A percentile compares a stretch with the other conserved stretches of the same genome.
These are phyloP conservation scores for Cyclopterus lumpus DNA, from an alignment of 2,797 vertebrate genomes.

Conservation along the genomic window DNA sequence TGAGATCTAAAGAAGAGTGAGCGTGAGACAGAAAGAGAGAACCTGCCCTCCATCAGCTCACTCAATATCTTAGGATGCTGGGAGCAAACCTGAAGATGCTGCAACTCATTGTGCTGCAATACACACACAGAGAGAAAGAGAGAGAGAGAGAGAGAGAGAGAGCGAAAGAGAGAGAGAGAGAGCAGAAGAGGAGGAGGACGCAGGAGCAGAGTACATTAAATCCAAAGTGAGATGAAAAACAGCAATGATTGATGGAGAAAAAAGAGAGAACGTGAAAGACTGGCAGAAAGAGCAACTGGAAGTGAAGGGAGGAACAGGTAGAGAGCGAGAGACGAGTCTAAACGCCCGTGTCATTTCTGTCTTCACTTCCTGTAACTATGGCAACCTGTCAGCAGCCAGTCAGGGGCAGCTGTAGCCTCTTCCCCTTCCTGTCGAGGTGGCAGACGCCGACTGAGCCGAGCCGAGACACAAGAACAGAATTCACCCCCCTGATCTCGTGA, in stretches of 20 bases:
- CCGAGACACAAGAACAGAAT: slow-evolving; percentile 55
- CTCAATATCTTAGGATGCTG: slow-evolving; percentile 66
- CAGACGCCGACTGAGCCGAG: slow-evolving; percentile 70
- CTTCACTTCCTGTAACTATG: slow-evolving; percentile 86
- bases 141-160: slow-evolving; percentile 19
- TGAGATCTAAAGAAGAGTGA: slow-evolving; percentile 24
- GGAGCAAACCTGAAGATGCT: slow-evolving; percentile 63
- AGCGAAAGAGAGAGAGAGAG: no score
- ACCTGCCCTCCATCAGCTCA: slow-evolving; percentile 49
- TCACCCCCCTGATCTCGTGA: slow-evolving; percentile 29
- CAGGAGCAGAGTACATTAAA: slow-evolving; percentile 17
- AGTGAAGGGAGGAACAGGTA: slow-evolving; percentile 70
- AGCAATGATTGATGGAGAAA: slow-evolving; percentile 36
- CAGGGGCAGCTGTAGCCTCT: slow-evolving; percentile 82
- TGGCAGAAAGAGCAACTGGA: slow-evolving; percentile 57
- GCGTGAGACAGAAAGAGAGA: slow-evolving; percentile 40
- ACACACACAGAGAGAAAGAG: slow-evolving; percentile 47
- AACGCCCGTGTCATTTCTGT: slow-evolving; percentile 79
- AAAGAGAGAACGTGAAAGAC: slow-evolving; percentile 52
- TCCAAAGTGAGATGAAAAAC: slow-evolving; percentile 33
- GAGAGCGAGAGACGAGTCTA: slow-evolving; percentile 63
- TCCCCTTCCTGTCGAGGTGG: slow-evolving; percentile 83
- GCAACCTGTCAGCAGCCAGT: slow-evolving; percentile 84
- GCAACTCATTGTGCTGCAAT: slow-evolving; percentile 64
- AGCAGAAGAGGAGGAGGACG: background rate